These are phyloP conservation scores for Gouania willdenowi DNA, from an alignment of 2,797 vertebrate species.

Conservation along the genomic window DNA sequence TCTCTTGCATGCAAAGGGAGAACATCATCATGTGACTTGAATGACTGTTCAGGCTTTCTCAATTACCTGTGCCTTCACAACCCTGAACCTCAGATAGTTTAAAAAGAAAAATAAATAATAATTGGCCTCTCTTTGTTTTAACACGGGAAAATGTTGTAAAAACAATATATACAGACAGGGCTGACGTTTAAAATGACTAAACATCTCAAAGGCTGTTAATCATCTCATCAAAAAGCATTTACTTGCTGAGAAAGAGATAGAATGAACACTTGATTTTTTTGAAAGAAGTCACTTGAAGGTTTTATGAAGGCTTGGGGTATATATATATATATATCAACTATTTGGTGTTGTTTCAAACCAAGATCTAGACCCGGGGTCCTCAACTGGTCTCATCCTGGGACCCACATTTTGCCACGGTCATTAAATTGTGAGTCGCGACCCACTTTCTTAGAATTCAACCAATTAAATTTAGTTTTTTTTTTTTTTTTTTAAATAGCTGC, in stretches of 20 bases:
- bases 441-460: no score
- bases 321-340: no score
- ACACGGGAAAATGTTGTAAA: conserved; percentile 8
- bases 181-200: conserved; percentile 13
- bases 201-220: conserved; percentile 15
- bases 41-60: no score
- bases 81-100: no score
- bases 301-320: conserved; percentile 26
- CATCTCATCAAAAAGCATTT: background rate
- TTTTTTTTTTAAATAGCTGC: no score
- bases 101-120: conserved; percentile 23
- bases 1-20: conserved; percentile 45
- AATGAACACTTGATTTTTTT: conserved; percentile 12
- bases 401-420: no score
- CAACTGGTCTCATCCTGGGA: no score
- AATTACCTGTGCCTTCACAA: no score
- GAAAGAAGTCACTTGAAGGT: conserved; percentile 12
- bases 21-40: conserved; percentile 12
- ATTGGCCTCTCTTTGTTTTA: conserved; percentile 12
- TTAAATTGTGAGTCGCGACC: no score
- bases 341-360: no score
- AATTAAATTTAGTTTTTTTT: no score
- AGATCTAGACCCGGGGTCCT: no score
- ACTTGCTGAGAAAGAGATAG: conserved; percentile 9
- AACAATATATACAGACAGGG: background rate